Base-by-base conservation (phyloP, 2,888 invertebrate species). In the Drosophila diplacantha region DNA sequence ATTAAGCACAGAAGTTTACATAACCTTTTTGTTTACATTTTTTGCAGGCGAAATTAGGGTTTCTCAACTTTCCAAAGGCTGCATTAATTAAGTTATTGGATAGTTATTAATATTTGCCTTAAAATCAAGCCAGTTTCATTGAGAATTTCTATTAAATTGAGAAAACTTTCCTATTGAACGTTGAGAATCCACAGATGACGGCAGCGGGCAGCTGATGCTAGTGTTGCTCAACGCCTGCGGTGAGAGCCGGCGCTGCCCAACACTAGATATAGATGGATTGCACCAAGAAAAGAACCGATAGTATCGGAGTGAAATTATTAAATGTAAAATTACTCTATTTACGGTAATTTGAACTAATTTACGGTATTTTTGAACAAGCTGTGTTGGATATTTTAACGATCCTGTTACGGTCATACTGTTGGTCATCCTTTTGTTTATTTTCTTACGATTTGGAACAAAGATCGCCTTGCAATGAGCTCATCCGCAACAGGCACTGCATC, bases 1-100 rank as follows among this genome's bases (percentile, higher is more conserved):
- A 85, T 35, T 71, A 37, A 46, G 8, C 35, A 59, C 39, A 76
- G 51, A 76, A 83, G 85, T 87, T 87, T 87, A 87, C 85, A 87
- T 87, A 87, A 87, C 87, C 87, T 87, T 85, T 73, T 80, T 82
- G 85, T 80, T 80, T 80, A 80, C 74, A 73, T 73, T 69, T 73
- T 74, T 57, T 51, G 24, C 35, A 32, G 12, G 16, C 41, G 29
- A 31, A 46, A 32, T 7, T 6, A 7, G 22, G 2, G 3, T 24
- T 12, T 26, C 8, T 14, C 9, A 5, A 16, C n/a, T 5, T 18
- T 26, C 8, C 5, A 32, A 29, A 43, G 39, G 14, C 26, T 14
- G 43, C 6, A 37, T 7, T 4, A 7, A 12, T 2, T 11, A 29
- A 5, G 39, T 46, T 7, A 31, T 12, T 9, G 47, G 5, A 12